A percentile compares a stretch with the other conserved stretches of the same genome.
phyloP scores from a whole-genome alignment of 37 sponge, comb jelly and placozoan genomes.

The Ephydatia muelleri region DNA sequence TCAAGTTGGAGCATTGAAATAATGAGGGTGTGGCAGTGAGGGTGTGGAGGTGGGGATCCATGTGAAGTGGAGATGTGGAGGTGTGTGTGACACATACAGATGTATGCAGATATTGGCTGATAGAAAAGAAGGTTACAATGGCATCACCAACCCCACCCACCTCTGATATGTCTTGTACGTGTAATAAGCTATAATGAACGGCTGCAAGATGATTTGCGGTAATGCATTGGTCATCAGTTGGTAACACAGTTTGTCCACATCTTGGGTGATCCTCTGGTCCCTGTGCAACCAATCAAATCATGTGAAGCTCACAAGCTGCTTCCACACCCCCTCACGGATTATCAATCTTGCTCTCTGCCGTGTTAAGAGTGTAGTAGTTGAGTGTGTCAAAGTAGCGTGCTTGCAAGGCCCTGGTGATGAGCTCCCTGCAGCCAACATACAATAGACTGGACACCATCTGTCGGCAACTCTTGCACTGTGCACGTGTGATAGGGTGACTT shows the following conservation, averaged over 20 bases:
- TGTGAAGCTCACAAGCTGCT: background rate
- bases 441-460: constrained; percentile 57
- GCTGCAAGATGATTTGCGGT: constrained; percentile 70
- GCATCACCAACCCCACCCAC: constrained; percentile 18
- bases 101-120: too few relatives aligned
- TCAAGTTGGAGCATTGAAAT: background rate
- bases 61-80: background rate
- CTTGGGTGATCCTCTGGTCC: constrained; percentile 94
- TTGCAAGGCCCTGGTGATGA: constrained; percentile 59
- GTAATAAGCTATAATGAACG: constrained; percentile 82
- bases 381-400: constrained; percentile 52
- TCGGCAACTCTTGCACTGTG: constrained; percentile 73
- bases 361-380: constrained; percentile 66
- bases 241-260: constrained; percentile 82
- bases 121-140: background rate
- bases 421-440: constrained; percentile 68
- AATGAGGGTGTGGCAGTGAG: constrained; percentile 2
- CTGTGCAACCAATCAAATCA: constrained; percentile 24
- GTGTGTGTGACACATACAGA: background rate
- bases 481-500: background rate
- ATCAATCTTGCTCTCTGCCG: constrained; percentile 55
- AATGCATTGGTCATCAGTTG: constrained; percentile 57
- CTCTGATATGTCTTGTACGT: constrained; percentile 69
- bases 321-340: constrained; percentile 68
- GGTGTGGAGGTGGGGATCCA: background rate